Evolutionary conservation across 2,113 vertebrate species (phyloP).

Genomic region (Irena cyanogastra): DNA sequence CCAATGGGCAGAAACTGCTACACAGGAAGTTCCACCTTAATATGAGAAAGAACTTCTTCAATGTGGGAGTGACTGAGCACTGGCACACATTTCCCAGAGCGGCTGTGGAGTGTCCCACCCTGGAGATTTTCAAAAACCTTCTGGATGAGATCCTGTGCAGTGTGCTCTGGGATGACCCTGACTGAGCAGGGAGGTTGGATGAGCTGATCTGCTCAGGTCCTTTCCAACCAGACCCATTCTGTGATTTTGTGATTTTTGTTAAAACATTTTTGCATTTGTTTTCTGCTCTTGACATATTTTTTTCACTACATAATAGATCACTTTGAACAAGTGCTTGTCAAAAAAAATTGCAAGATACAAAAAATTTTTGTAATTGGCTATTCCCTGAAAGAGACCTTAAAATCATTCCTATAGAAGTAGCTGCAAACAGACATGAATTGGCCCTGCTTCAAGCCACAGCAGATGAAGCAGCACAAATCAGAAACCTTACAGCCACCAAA

Average conservation of each 20-base stretch:
- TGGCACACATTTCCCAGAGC: background rate
- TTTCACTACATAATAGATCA: background rate
- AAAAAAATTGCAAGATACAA: background rate
- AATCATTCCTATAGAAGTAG: background rate
- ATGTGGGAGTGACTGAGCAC: fast-evolving
- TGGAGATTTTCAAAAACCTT: fast-evolving
- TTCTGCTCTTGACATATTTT: background rate
- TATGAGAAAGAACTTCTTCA: background rate
- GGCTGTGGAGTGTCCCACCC: fast-evolving
- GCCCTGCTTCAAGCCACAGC: background rate
- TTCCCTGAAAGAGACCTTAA: background rate
- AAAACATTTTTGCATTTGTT: background rate
- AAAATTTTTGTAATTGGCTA: background rate
- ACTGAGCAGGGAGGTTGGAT: background rate
- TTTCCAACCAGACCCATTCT: background rate
- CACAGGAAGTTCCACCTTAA: background rate
- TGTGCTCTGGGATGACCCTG: background rate
- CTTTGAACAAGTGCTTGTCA: background rate
- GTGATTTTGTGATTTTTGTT: background rate
- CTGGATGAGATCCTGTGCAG: background rate
- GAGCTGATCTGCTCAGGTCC: too few relatives aligned
- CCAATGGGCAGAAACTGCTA: background rate
- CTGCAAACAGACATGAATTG: background rate
- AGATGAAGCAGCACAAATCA: background rate
- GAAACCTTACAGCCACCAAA: background rate